A percentile compares a stretch with the other conserved stretches of the same genome.
phyloP scores from a whole-genome alignment of 2,888 invertebrate species.

The Euspilapteryx auroguttella region DNA sequence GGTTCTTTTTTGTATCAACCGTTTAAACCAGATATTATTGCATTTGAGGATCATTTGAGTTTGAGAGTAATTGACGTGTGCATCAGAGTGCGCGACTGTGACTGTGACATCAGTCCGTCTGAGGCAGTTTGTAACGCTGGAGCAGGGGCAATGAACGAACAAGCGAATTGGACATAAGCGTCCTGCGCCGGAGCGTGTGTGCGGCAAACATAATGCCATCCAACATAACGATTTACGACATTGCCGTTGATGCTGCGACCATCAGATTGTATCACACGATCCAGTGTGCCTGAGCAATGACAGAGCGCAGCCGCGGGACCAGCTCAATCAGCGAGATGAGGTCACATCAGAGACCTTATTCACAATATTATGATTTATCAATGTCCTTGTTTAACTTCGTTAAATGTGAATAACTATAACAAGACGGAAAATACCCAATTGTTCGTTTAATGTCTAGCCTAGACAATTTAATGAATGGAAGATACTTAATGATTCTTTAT shows the following conservation, averaged over 20 bases:
- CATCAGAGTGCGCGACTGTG: too few relatives aligned
- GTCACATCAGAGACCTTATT: too few relatives aligned
- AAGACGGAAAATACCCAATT: slow-evolving; percentile 8
- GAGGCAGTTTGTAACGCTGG: slow-evolving; percentile 31
- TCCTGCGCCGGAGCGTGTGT: slow-evolving; percentile 19
- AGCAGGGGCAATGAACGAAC: slow-evolving; percentile 43
- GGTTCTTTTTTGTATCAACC: too few relatives aligned
- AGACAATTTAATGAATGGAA: too few relatives aligned
- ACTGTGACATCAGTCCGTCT: slow-evolving; percentile 44
- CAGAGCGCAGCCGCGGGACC: background rate
- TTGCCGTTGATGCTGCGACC: slow-evolving; percentile 18
- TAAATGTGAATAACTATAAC: background rate
- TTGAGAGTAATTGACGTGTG: too few relatives aligned
- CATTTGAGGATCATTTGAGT: too few relatives aligned
- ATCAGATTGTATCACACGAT: too few relatives aligned
- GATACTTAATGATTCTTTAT: too few relatives aligned
- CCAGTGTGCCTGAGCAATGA: background rate
- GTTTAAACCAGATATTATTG: too few relatives aligned
- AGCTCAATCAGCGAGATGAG: too few relatives aligned
- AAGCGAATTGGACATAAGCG: slow-evolving; percentile 48
- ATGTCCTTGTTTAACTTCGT: background rate
- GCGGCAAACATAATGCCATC: slow-evolving; percentile 32
- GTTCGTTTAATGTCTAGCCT: slow-evolving; percentile 12
- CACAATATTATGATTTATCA: background rate
- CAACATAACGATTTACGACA: slow-evolving; percentile 29